Base-by-base conservation (phyloP, 2,113 vertebrate genomes). In the Guaruba guarouba region DNA sequence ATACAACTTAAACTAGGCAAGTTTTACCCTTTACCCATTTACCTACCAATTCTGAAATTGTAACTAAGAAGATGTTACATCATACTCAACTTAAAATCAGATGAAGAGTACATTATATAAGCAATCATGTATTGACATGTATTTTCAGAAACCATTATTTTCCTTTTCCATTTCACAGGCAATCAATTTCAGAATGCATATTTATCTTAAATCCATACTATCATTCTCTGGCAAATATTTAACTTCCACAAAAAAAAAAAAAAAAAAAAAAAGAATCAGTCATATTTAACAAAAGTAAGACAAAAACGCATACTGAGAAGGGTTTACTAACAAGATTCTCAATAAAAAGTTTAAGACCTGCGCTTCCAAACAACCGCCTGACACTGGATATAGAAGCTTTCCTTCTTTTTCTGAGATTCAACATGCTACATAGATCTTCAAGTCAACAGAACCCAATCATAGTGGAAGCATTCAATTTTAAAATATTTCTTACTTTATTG, bases 401-500 rank as follows among this genome's bases (percentile, higher is more conserved):
- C 25, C 19, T 67, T 54, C 9, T 33, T 37, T 49, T 86, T 41
- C 68, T n/a, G 51, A 54, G 31, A 57, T 59, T 59, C 28, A 83
- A 9, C 17, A 77, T 4, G 15, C 15, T 17, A 68, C 12, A 25
- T 2, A n/a, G 7, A 37, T 33, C 28, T 46, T 51, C 3, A 82
- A 80, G 25, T 59, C 27, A 55, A 43, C 17, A 74, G 33, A 84
- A 64, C 5, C 0, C 4, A 67, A 19, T 6, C 7, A 55, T 5
- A 11, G 20, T 13, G 37, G 1, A 68, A 77, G 25, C 14, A 59
- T 19, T 2, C 9, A 5, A 93, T 54, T n/a, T 76, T 24, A 62
- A 48, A 94, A 27, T 44, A 79, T 67, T 13, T 97, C 98, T 97
- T 97, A 99, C 99, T 98, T 99, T 99, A 96, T 99, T 99, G 98